Conservation (phyloP, 2,113 vertebrate genomes). For the Mandrillus leucophaeus region DNA sequence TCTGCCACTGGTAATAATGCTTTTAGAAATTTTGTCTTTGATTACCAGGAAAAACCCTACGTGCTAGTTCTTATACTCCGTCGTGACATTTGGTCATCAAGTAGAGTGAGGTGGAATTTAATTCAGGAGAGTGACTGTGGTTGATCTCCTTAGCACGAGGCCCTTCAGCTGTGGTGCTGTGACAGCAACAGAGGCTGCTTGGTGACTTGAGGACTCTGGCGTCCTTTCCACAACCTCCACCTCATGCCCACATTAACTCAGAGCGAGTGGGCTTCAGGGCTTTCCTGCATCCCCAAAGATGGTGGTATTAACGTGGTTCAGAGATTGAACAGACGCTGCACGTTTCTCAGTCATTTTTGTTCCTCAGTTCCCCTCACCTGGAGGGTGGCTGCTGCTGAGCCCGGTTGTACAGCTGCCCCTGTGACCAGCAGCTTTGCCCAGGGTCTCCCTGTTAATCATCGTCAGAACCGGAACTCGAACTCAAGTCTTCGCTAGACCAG, state of each 20-base stretch:
- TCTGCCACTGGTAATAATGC: neutral
- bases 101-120: neutral
- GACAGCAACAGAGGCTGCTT: neutral
- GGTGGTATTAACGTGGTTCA: neutral
- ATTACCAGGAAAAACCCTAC: neutral
- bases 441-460: neutral
- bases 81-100: neutral
- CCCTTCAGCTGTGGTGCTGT: neutral
- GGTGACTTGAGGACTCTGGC: too few species aligned
- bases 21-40: slow-evolving; percentile 14
- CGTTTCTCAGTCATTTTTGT: neutral
- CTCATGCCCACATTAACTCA: neutral
- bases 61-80: neutral
- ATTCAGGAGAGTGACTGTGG: neutral
- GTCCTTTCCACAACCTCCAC: neutral
- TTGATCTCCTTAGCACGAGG: neutral
- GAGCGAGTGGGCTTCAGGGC: neutral
- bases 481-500: neutral
- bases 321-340: neutral
- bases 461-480: neutral
- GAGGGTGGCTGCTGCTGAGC: neutral
- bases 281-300: neutral
- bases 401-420: neutral
- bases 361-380: neutral
- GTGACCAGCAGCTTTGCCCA: neutral